Evolutionary conservation across 2,113 vertebrate species (phyloP).

Genomic region (Centropus unirufus): DNA sequence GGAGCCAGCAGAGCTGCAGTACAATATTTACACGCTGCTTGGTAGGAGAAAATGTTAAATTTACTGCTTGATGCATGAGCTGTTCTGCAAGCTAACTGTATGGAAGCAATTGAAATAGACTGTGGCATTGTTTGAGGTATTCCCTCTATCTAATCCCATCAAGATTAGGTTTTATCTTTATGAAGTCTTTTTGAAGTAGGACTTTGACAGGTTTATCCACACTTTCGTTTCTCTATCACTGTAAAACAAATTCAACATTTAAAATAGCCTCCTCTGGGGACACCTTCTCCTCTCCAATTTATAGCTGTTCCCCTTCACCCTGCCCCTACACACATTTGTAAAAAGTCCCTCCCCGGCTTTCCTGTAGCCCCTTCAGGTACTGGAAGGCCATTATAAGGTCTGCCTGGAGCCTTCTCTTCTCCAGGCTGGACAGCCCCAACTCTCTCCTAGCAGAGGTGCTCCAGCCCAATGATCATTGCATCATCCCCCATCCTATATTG

Average conservation of each 20-base stretch:
- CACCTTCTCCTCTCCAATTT: too few relatives aligned
- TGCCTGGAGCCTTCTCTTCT: too few relatives aligned
- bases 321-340: too few relatives aligned
- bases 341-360: too few relatives aligned
- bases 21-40: neutral
- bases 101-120: neutral
- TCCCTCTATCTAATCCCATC: neutral
- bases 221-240: neutral
- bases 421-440: too few relatives aligned
- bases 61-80: neutral
- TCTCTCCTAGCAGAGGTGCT: too few relatives aligned
- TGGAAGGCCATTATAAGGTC: too few relatives aligned
- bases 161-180: neutral
- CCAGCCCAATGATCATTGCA: too few relatives aligned
- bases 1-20: neutral
- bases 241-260: neutral
- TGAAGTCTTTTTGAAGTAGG: neutral
- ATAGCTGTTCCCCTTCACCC: too few relatives aligned
- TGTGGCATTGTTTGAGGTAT: neutral
- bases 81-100: neutral
- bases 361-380: too few relatives aligned
- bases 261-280: neutral
- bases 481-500: too few relatives aligned
- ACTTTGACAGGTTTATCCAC: neutral
- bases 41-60: neutral